Evolutionary conservation across 2,888 invertebrate genomes (phyloP).

Genomic region (Scaeva pyrastri): DNA sequence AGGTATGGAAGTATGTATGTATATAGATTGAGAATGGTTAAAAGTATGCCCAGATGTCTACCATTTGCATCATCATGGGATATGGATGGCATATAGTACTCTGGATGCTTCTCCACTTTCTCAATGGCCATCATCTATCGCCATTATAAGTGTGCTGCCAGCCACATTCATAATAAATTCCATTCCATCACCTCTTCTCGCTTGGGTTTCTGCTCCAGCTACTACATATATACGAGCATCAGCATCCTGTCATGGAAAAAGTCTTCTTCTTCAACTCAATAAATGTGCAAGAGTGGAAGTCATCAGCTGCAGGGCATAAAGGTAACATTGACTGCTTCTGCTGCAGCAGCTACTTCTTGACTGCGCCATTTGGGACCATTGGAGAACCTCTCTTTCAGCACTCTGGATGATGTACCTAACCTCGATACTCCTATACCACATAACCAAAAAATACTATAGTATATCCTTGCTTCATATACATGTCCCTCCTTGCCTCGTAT

Average conservation of each 20-base stretch:
- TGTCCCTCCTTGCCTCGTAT: constrained; percentile 1
- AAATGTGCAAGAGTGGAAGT: constrained; percentile 74
- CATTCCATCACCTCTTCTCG: constrained; percentile 47
- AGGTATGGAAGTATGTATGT: background rate
- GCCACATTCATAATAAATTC: constrained; percentile 75
- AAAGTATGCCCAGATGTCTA: constrained; percentile 65
- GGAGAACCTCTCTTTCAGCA: constrained; percentile 30
- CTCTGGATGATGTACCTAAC: background rate
- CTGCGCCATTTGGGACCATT: constrained; percentile 50
- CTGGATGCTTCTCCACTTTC: constrained; percentile 30
- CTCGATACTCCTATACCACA: background rate
- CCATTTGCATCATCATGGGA: constrained; percentile 51
- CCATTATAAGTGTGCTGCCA: constrained; percentile 69
- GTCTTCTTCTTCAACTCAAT: constrained; percentile 61
- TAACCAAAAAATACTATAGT: constrained; percentile 5
- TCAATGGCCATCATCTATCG: constrained; percentile 70
- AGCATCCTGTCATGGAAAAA: constrained; percentile 14
- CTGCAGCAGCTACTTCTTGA: constrained; percentile 49
- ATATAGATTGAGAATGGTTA: background rate
- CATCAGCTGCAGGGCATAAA: constrained; percentile 74
- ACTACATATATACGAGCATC: constrained; percentile 1
- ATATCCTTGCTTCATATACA: constrained; percentile 4
- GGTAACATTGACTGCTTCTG: constrained; percentile 68
- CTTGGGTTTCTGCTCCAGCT: background rate
- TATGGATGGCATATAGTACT: background rate